Evolutionary conservation across 2,888 invertebrate genomes (phyloP).

Genomic region (Crocallis elinguaria): DNA sequence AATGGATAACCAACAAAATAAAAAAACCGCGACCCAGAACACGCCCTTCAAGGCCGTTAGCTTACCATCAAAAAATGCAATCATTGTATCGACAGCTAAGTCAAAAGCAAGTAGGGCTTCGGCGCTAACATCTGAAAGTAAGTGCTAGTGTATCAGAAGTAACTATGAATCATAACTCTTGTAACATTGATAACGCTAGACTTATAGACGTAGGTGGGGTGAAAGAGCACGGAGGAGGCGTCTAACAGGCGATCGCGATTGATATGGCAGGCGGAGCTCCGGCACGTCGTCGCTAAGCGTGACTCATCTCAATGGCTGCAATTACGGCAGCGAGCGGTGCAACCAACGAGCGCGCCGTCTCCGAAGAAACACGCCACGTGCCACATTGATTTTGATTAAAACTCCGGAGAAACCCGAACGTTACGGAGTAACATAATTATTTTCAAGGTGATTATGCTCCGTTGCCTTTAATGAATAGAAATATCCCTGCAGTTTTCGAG

Average conservation of each 20-base stretch:
- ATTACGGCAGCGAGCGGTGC: slow-evolving; percentile 69
- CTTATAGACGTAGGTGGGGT: slow-evolving; percentile 23
- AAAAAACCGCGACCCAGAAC: slow-evolving; percentile 35
- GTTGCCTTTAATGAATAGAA: slow-evolving; percentile 13
- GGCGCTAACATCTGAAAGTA: slow-evolving; percentile 5
- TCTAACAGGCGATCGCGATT: slow-evolving; percentile 60
- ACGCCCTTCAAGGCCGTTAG: slow-evolving; percentile 55
- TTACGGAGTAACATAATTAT: not conserved
- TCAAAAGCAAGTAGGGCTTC: no score
- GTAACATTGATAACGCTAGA: slow-evolving; percentile 19
- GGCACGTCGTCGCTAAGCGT: slow-evolving; percentile 78
- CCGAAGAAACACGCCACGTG: slow-evolving; percentile 65
- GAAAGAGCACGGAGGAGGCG: slow-evolving; percentile 47
- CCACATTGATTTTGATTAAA: slow-evolving; percentile 42
- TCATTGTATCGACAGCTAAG: no score
- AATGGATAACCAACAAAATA: slow-evolving; percentile 43
- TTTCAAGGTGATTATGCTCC: slow-evolving; percentile 18
- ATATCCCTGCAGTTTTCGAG: slow-evolving; percentile 30
- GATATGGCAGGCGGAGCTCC: slow-evolving; percentile 70
- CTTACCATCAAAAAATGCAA: not conserved
- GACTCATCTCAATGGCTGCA: slow-evolving; percentile 82
- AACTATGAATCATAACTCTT: slow-evolving; percentile 30
- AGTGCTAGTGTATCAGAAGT: not conserved
- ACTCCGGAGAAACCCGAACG: slow-evolving; percentile 29
- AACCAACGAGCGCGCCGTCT: slow-evolving; percentile 42